A percentile compares a stretch with the other conserved stretches of the same genome.
These are phyloP conservation scores for Ischnura elegans DNA, from an alignment of 2,888 invertebrate genomes.

Conservation along the genomic window DNA sequence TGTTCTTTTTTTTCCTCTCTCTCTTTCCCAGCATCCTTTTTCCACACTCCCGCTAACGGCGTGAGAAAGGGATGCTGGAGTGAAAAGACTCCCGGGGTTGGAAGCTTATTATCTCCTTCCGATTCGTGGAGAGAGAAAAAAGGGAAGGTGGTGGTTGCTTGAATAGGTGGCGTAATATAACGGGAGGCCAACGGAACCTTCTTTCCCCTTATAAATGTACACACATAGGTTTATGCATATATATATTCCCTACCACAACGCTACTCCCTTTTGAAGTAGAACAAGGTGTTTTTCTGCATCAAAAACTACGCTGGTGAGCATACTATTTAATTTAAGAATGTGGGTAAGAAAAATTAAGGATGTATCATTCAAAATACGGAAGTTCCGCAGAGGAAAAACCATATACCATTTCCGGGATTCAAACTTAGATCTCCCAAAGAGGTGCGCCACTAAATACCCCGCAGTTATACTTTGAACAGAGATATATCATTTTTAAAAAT, in stretches of 20 bases:
- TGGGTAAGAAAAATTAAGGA: neutral
- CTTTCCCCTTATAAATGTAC: too few relatives aligned
- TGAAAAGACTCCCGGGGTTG: constrained; percentile 4
- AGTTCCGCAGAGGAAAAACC: neutral
- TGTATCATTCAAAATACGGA: neutral
- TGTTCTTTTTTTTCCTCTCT: neutral
- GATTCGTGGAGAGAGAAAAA: neutral
- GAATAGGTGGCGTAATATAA: neutral
- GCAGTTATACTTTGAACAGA: too few relatives aligned
- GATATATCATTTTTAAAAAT: too few relatives aligned
- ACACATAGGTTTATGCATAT: too few relatives aligned
- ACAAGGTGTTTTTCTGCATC: neutral
- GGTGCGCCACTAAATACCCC: too few relatives aligned
- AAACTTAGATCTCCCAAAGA: too few relatives aligned
- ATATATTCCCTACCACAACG: neutral
- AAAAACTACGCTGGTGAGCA: neutral
- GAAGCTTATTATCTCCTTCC: constrained; percentile 64
- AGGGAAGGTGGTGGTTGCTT: neutral
- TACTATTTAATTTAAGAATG: constrained; percentile 9
- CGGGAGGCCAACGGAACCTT: neutral
- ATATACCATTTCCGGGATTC: too few relatives aligned
- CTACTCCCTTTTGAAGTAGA: neutral
- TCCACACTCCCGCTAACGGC: neutral
- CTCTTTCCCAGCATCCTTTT: constrained; percentile 1
- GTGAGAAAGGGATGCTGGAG: neutral